Evolutionary conservation across 2,113 vertebrate genomes (phyloP), one percentile per base, ranked within the genome.

Genomic region (Oenanthe melanoleuca): DNA sequence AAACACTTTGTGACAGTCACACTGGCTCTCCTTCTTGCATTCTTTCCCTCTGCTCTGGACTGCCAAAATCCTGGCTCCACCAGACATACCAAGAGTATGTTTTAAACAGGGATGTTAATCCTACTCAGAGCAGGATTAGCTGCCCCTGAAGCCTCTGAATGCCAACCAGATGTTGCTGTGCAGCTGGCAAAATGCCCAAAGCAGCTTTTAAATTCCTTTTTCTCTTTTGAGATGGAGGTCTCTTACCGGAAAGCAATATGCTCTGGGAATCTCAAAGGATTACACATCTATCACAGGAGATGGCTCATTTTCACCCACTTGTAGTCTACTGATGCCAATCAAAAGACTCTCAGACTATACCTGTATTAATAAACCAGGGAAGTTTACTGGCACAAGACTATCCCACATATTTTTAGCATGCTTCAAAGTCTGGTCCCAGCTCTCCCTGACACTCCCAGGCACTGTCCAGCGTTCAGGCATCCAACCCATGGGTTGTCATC

Each of bases 81-180:
- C 64, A 83, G 69, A 52, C 42, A 64, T 81, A 78, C 59, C 79
- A 83, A 60, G 40, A 92, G 33, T 52, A 70, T 3, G 2, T 89
- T 95, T 94, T 89, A 82, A 96, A 92, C 64, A 70, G 59, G 40
- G 94, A 96, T 69, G 72, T 91, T 93, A 96, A 95, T 96, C 88
- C 94, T 78, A 29, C 77, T 95, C 88, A 78, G 86, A 94, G 70
- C 24, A 95, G 95, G 91, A 97, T 97, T 96, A 97, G 69, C 92
- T 95, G 93, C 80, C 92, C 94, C 63, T 81, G 91, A 94, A 92
- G 89, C 75, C 77, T 90, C 88, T 50, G 95, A 96, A 96, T 92
- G 95, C 95, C 91, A 96, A 93, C 91, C 94, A 94, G 94, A 95
- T 95, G 90, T 96, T 96, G 80, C 34, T 86, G 37, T 64, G 72